Evolutionary conservation across 53 echinoderm and acorn worm genomes (phyloP), one percentile per base, ranked within the genome.

Genomic region (Echinometra lucunter): DNA sequence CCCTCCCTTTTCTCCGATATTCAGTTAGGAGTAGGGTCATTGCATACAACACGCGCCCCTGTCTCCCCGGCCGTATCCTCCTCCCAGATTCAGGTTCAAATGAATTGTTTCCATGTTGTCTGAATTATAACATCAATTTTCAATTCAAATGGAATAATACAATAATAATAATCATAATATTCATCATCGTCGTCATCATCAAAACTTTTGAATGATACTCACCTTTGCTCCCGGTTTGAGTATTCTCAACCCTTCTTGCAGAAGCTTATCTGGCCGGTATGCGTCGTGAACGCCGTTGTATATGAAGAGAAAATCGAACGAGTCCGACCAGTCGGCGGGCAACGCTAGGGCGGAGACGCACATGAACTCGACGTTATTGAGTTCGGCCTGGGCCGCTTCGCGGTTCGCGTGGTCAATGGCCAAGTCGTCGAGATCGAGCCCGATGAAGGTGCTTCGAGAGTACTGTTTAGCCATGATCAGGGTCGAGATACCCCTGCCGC

Each of bases 231-330:
- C 95, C 5, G 92, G 92, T 37, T 96, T 96, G 90, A 96, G 32
- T 13, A 96, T 92, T 10, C 97, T 89, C 82, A 96, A 27, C 10
- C 88, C 87, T 78, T 96, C 97, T 37, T 45, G 32, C 47, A 97
- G 82, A 27, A 82, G 75, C 49, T 94, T 91, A 23, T 92, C 82
- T 6, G 96, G 96, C 69, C 92, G 66, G 35, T 88, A 92, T 18
- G 74, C 21, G 40, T 97, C 96, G 90, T 97, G 97, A 21, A 96
- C 69, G 15, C 82, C 95, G 44, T 95, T 95, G 85, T 94, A 94
- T 37, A 95, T 53, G 63, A 95, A 94, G 28, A 97, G 80, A 35
- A 91, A 95, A 80, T 97, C 95, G 74, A 96, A 97, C 69, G 94
- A 93, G 30, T 66, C 70, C 1, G 89, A 66, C 96, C 96, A 97